Evolutionary conservation across 2,113 vertebrate species (phyloP).

Genomic region (Aplodontia rufa): DNA sequence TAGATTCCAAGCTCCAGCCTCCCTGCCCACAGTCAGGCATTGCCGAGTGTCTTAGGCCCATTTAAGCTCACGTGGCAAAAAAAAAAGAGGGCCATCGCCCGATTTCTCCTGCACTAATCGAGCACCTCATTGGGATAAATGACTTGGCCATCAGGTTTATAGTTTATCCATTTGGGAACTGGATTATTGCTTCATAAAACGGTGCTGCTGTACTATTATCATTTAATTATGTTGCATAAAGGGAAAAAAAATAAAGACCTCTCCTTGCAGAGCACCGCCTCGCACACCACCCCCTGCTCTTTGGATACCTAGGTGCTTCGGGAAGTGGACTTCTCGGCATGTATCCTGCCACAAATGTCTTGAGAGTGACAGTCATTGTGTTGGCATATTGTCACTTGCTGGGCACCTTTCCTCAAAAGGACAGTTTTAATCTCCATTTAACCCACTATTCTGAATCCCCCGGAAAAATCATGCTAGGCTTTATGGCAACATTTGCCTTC

Average conservation of each 20-base stretch:
- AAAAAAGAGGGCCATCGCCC: constrained; percentile 70
- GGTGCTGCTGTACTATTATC: constrained; percentile 79
- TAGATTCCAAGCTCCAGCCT: not conserved
- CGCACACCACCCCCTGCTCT: constrained; percentile 58
- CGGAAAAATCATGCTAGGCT: constrained; percentile 49
- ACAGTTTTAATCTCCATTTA: constrained; percentile 63
- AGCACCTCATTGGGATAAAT: constrained; percentile 82
- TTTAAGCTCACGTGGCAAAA: constrained; percentile 73
- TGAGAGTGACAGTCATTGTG: constrained; percentile 68
- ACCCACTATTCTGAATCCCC: constrained; percentile 57
- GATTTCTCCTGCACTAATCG: constrained; percentile 80
- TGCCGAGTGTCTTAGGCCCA: constrained; percentile 66
- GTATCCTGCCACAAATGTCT: constrained; percentile 65
- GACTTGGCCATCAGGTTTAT: constrained; percentile 82
- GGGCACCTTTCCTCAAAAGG: constrained; percentile 59
- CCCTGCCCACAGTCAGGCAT: constrained; percentile 48
- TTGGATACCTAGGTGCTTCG: constrained; percentile 55
- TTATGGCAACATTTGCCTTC: constrained; percentile 57
- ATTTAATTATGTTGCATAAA: constrained; percentile 79
- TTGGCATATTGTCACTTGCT: not conserved
- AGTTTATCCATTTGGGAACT: constrained; percentile 81
- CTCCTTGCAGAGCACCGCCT: constrained; percentile 71
- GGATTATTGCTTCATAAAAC: constrained; percentile 85
- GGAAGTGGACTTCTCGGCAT: constrained; percentile 58
- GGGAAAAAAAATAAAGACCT: constrained; percentile 61